These are phyloP conservation scores for Parascotia fuliginaria DNA, from an alignment of 2,888 invertebrate species.

Conservation along the genomic window DNA sequence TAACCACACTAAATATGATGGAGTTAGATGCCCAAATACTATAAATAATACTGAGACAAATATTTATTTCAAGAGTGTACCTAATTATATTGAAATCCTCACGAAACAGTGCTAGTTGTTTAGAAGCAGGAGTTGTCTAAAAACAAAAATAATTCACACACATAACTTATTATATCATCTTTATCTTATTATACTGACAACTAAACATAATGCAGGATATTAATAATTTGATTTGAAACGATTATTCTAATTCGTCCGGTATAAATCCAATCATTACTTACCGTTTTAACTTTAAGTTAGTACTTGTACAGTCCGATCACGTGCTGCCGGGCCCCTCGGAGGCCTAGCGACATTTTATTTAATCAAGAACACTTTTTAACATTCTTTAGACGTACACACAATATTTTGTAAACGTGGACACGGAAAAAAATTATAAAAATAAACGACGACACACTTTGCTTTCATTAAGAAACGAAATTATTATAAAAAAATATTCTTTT, in stretches of 20 bases:
- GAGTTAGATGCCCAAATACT: no score
- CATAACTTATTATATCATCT: no score
- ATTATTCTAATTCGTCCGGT: slow-evolving; percentile 48
- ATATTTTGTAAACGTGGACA: slow-evolving; percentile 62
- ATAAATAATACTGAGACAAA: no score
- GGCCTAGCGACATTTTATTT: slow-evolving; percentile 78
- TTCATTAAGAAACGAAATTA: slow-evolving; percentile 47
- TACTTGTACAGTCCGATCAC: slow-evolving; percentile 71
- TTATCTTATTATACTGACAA: no score
- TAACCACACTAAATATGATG: no score
- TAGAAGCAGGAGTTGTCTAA: no score
- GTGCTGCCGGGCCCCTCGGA: slow-evolving; percentile 57
- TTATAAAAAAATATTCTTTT: no score
- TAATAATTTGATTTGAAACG: slow-evolving; percentile 35
- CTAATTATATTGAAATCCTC: no score
- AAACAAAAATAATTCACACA: no score
- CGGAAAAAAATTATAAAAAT: slow-evolving; percentile 52
- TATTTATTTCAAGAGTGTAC: no score
- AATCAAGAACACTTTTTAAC: slow-evolving; percentile 83
- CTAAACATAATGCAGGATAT: slow-evolving; percentile 30
- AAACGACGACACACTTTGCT: slow-evolving; percentile 52
- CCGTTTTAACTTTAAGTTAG: slow-evolving; percentile 53
- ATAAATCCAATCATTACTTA: slow-evolving; percentile 54
- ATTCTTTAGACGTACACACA: slow-evolving; percentile 68
- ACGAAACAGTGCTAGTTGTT: no score